phyloP scores from a whole-genome alignment of 1,140 invertebrate genomes.

The Anoplophora glabripennis region DNA sequence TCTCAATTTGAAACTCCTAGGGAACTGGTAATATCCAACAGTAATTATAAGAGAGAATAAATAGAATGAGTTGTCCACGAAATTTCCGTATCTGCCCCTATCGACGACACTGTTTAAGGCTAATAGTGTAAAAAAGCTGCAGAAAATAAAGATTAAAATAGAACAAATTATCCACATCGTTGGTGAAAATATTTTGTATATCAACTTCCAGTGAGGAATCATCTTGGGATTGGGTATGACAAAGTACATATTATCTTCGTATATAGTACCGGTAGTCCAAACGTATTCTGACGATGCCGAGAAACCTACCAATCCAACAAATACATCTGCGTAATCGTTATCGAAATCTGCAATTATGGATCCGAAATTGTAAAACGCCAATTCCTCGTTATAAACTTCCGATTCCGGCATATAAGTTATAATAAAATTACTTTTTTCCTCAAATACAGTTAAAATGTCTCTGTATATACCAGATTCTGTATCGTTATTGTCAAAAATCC shows the following conservation, averaged over 20 bases:
- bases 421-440: neutral
- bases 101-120: neutral
- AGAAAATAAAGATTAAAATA: neutral
- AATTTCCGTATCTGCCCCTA: no score
- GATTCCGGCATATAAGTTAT: neutral
- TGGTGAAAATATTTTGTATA: neutral
- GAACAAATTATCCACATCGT: neutral
- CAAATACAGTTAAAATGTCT: neutral
- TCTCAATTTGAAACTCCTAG: neutral
- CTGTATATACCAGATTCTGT: neutral
- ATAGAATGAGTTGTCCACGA: no score
- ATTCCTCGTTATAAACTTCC: neutral
- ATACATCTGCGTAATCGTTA: neutral
- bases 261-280: neutral
- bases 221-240: neutral
- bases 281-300: neutral
- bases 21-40: neutral
- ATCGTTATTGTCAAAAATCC: neutral
- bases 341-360: constrained; percentile 1
- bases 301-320: neutral
- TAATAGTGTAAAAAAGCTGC: neutral
- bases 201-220: neutral
- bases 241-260: neutral
- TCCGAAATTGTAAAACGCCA: neutral
- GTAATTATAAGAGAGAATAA: no score